Evolutionary conservation across 2,113 vertebrate species (phyloP), one percentile per base, ranked within the genome.

Genomic region (Phalacrocorax aristotelis): DNA sequence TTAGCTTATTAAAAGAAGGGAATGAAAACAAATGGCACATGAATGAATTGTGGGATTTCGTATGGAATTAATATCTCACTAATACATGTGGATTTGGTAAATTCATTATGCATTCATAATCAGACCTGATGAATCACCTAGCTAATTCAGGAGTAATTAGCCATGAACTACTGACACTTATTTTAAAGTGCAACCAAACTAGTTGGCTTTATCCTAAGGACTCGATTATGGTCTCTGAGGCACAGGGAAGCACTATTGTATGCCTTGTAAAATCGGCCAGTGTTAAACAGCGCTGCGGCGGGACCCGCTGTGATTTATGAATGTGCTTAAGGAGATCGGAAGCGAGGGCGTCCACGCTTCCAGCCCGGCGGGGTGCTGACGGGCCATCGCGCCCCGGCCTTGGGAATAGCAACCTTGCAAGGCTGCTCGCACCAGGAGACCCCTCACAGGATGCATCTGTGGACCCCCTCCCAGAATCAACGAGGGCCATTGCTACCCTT

Each of bases 11-110:
- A 98, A 98, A 97, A 97, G 95, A 93, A 96, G 96, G 95, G 94
- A 97, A 97, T 97, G 98, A 98, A 98, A 98, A 98, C 97, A 98
- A 98, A 98, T 97, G 98, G 95, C 97, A 98, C 97, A 98, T 97
- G 98, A 98, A 98, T 97, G 98, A 97, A 98, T 97, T 86, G 97
- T 97, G 96, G 97, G 97, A 96, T 97, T 98, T 98, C 69, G n/a
- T 90, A 96, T 97, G 97, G 97, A 98, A 98, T 98, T 98, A 98
- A 98, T 98, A 97, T 96, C 96, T 96, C 77, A 19, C 96, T 98
- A 98, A 98, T 98, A 97, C 93, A 64, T 95, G 93, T 96, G 96
- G 98, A 98, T 98, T 97, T 96, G 94, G 96, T 97, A 98, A 98
- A 97, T 97, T 98, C 98, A 98, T 98, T 98, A 97, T 96, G 97